These are phyloP conservation scores for Pemphigus obesinymphae DNA, from an alignment of 1,140 invertebrate genomes.

Conservation along the genomic window DNA sequence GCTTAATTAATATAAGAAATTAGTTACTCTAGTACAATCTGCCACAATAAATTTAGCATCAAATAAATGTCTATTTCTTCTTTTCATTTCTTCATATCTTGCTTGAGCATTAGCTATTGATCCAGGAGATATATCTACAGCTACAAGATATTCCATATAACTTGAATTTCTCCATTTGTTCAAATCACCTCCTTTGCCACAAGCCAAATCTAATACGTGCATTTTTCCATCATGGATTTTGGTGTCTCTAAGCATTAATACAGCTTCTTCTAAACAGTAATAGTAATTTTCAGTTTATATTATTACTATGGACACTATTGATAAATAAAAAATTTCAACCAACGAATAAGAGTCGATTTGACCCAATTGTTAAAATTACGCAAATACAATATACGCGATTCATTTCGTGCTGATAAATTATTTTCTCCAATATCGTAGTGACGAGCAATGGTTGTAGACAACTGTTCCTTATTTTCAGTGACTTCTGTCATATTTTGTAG, in stretches of 20 bases:
- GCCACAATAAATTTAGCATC: conserved; percentile 86
- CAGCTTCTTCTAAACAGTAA: conserved; percentile 57
- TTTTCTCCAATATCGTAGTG: conserved; percentile 81
- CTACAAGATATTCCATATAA: conserved; percentile 79
- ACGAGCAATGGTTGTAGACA: conserved; percentile 68
- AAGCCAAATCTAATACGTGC: conserved; percentile 69
- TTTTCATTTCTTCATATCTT: conserved; percentile 61
- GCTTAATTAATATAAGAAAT: background rate
- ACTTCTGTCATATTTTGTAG: background rate
- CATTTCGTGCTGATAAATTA: conserved; percentile 68
- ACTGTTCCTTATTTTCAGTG: background rate
- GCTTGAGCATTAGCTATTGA: conserved; percentile 81
- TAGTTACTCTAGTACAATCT: conserved; percentile 78
- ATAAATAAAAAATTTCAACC: conserved; percentile 46
- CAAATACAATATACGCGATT: conserved; percentile 87
- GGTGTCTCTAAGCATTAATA: conserved; percentile 60
- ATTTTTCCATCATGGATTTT: conserved; percentile 58
- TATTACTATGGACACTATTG: too few relatives aligned
- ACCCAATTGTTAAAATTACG: conserved; percentile 99
- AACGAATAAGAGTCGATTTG: conserved; percentile 88
- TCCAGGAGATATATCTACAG: conserved; percentile 88
- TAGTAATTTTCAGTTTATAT: background rate
- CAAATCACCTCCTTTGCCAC: conserved; percentile 95
- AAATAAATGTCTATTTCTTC: conserved; percentile 49
- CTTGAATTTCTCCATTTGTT: conserved; percentile 85